phyloP scores from a whole-genome alignment of 1,140 invertebrate species.

The Galendromus occidentalis region DNA sequence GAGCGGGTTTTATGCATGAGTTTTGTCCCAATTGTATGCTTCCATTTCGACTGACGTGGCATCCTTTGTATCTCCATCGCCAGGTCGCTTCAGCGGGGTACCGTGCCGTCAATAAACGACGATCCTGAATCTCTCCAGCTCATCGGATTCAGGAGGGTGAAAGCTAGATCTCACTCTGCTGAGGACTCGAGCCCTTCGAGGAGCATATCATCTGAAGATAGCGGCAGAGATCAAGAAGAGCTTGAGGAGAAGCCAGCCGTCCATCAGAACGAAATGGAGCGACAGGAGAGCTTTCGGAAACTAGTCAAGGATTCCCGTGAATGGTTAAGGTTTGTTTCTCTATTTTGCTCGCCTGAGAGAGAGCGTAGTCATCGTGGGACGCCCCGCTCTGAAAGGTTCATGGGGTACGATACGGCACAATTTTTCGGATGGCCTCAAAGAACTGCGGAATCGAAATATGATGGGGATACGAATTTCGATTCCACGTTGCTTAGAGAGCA shows the following conservation, averaged over 20 bases:
- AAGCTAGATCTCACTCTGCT: background rate
- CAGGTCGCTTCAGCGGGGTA: background rate
- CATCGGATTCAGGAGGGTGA: background rate
- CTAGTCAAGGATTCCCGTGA: slow-evolving; percentile 7
- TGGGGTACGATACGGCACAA: too few relatives aligned
- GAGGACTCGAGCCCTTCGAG: background rate
- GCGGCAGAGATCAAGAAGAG: background rate
- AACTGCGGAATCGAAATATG: too few relatives aligned
- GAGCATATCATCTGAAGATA: background rate
- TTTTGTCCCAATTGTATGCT: too few relatives aligned
- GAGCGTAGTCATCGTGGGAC: too few relatives aligned
- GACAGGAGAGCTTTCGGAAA: slow-evolving; percentile 10
- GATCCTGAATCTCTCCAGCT: background rate
- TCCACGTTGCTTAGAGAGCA: too few relatives aligned
- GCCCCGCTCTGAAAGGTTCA: too few relatives aligned
- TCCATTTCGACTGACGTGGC: too few relatives aligned
- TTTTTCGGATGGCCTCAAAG: too few relatives aligned
- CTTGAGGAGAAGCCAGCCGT: background rate
- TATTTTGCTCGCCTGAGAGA: too few relatives aligned
- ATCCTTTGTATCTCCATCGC: background rate
- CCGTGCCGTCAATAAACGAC: background rate
- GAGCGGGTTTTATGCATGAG: too few relatives aligned
- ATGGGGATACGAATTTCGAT: too few relatives aligned
- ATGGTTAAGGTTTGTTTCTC: background rate
- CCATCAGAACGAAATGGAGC: background rate